Evolutionary conservation across 2,888 invertebrate genomes (phyloP).

Genomic region (Mechanitis messenoides): DNA sequence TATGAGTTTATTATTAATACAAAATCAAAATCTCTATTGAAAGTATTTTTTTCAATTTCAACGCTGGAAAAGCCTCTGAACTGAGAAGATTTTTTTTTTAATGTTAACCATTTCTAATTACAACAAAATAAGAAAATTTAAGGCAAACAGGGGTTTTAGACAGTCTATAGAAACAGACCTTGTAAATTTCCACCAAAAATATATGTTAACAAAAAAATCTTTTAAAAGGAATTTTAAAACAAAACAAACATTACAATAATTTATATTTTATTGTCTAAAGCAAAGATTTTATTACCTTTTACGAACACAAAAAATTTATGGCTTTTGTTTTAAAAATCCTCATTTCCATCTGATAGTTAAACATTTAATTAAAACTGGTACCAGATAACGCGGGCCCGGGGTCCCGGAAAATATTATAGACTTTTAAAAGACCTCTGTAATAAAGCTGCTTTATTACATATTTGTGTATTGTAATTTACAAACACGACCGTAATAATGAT

Average conservation of each 20-base stretch:
- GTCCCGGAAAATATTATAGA: constrained; percentile 39
- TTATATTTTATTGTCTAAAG: constrained; percentile 6
- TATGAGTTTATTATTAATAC: constrained; percentile 4
- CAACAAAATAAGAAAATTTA: too few relatives aligned
- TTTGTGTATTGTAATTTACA: constrained; percentile 36
- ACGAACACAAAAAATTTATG: constrained; percentile 38
- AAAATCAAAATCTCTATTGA: too few relatives aligned
- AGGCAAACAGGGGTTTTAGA: too few relatives aligned
- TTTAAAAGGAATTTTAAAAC: background rate
- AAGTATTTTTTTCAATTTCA: too few relatives aligned
- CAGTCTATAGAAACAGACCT: too few relatives aligned
- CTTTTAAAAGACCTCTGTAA: constrained; percentile 40
- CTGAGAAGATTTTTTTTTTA: constrained; percentile 4
- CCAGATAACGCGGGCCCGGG: constrained; percentile 44
- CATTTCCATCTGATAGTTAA: constrained; percentile 51
- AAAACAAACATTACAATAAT: constrained; percentile 3
- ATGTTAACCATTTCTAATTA: background rate
- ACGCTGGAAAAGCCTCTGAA: background rate
- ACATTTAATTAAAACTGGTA: constrained; percentile 53
- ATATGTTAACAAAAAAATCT: too few relatives aligned
- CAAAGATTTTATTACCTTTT: constrained; percentile 23
- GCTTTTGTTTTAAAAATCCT: constrained; percentile 35
- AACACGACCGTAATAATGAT: background rate
- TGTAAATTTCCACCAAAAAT: too few relatives aligned
- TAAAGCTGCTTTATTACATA: constrained; percentile 34